Conservation (phyloP, 2,113 vertebrate species). For the Cranoglanis bouderius region DNA sequence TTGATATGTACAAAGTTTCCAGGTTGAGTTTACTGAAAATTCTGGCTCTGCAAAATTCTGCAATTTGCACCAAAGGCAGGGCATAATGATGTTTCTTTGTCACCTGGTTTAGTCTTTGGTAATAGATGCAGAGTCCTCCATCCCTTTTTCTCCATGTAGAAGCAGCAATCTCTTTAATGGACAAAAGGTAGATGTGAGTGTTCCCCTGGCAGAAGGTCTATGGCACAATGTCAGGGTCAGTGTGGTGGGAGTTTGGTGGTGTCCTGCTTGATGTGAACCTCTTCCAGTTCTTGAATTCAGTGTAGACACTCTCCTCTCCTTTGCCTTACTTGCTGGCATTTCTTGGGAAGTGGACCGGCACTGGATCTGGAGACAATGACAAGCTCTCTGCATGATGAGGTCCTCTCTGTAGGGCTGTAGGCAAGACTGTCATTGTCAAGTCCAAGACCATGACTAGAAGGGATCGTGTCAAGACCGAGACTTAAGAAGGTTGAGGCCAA, state of each 20-base stretch:
- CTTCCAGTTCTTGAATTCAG: neutral
- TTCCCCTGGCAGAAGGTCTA: neutral
- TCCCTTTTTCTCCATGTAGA: neutral
- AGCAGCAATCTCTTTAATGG: neutral
- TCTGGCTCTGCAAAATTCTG: neutral
- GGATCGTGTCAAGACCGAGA: no score
- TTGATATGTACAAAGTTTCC: neutral
- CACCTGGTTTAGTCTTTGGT: neutral
- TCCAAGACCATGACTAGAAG: neutral
- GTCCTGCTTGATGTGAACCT: neutral
- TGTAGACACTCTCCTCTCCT: neutral
- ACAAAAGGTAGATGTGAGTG: neutral
- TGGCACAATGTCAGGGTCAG: neutral
- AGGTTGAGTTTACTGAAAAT: neutral
- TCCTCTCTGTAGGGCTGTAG: neutral
- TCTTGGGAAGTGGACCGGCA: neutral
- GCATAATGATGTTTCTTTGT: neutral
- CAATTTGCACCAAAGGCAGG: neutral
- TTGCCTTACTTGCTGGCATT: neutral
- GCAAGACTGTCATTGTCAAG: neutral
- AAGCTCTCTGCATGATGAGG: neutral
- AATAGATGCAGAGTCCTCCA: neutral
- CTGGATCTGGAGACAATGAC: neutral
- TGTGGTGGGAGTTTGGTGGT: neutral
- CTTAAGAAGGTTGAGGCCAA: neutral